These are phyloP conservation scores for Carlito syrichta DNA, from an alignment of 2,113 vertebrate species.

Conservation along the genomic window DNA sequence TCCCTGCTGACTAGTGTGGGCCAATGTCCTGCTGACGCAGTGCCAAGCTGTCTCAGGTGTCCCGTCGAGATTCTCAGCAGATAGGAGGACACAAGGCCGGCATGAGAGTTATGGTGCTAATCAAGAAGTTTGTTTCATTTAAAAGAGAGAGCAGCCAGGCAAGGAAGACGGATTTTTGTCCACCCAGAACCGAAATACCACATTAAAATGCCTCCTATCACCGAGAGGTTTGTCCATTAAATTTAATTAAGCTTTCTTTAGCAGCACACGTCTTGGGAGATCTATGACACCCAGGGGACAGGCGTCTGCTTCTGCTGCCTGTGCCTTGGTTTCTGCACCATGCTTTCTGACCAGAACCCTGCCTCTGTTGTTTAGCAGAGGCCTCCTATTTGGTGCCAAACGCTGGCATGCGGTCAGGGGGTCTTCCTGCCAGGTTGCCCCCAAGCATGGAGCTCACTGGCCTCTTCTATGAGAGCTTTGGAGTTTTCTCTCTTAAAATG, in stretches of 20 bases:
- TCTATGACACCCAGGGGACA: slow-evolving; percentile 71
- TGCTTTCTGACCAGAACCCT: slow-evolving; percentile 71
- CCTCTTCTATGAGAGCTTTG: not conserved
- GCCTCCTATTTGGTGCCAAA: slow-evolving; percentile 71
- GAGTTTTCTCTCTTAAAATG: slow-evolving; percentile 33
- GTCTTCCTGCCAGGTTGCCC: too few species aligned
- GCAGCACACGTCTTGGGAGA: slow-evolving; percentile 62
- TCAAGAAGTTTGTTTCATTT: slow-evolving; percentile 67
- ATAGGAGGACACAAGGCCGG: rapidly evolving
- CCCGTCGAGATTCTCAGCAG: not conserved
- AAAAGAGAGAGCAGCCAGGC: slow-evolving; percentile 60
- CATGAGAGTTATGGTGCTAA: slow-evolving; percentile 38
- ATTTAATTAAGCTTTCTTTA: slow-evolving; percentile 81
- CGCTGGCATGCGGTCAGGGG: slow-evolving; percentile 65
- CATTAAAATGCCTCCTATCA: slow-evolving; percentile 69
- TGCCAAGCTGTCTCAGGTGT: not conserved
- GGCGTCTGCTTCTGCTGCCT: slow-evolving; percentile 70
- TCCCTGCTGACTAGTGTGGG: not conserved
- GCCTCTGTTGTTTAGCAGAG: slow-evolving; percentile 68
- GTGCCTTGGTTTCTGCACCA: slow-evolving; percentile 52
- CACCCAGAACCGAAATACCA: slow-evolving; percentile 64
- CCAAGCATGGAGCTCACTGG: too few species aligned
- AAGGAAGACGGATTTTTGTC: slow-evolving; percentile 73
- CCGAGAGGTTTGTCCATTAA: slow-evolving; percentile 79
- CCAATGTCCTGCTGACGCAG: not conserved